A percentile compares a stretch with the other conserved stretches of the same genome.
Conservation (phyloP, 2,888 invertebrate species). For the Ernsta delagoae region DNA sequence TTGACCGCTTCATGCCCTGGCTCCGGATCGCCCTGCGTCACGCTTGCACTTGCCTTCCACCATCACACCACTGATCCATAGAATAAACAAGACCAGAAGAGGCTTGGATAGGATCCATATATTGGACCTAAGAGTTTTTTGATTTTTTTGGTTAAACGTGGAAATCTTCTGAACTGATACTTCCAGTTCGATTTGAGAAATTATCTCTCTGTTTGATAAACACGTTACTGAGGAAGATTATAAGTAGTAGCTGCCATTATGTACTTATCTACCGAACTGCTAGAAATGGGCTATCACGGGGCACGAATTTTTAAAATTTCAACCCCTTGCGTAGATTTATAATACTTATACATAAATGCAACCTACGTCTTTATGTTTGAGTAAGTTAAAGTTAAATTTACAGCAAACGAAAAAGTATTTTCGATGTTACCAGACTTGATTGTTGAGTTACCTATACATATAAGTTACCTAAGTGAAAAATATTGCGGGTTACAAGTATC, state of each 20-base stretch:
- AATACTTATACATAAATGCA: too few species aligned
- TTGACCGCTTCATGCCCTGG: constrained; percentile 75
- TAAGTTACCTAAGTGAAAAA: not conserved
- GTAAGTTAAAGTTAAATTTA: constrained; percentile 23
- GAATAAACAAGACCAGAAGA: constrained; percentile 18
- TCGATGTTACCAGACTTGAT: constrained; percentile 21
- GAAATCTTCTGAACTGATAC: too few species aligned
- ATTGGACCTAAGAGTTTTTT: too few species aligned
- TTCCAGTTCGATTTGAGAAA: too few species aligned
- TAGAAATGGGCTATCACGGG: too few species aligned
- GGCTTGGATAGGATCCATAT: constrained; percentile 25
- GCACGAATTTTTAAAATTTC: not conserved
- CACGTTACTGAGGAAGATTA: too few species aligned
- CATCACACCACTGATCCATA: constrained; percentile 41
- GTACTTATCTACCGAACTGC: too few species aligned
- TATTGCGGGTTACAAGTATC: not conserved
- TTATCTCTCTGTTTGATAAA: too few species aligned
- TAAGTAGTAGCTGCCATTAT: too few species aligned
- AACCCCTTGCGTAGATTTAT: constrained; percentile 18
- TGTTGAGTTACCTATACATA: not conserved
- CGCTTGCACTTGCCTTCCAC: constrained; percentile 72
- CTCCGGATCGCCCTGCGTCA: constrained; percentile 71
- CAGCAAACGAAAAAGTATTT: constrained; percentile 38
- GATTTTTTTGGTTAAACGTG: too few species aligned
- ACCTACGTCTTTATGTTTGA: not conserved